phyloP scores from a whole-genome alignment of 2,113 vertebrate species.

The Chaetodon trifascialis region DNA sequence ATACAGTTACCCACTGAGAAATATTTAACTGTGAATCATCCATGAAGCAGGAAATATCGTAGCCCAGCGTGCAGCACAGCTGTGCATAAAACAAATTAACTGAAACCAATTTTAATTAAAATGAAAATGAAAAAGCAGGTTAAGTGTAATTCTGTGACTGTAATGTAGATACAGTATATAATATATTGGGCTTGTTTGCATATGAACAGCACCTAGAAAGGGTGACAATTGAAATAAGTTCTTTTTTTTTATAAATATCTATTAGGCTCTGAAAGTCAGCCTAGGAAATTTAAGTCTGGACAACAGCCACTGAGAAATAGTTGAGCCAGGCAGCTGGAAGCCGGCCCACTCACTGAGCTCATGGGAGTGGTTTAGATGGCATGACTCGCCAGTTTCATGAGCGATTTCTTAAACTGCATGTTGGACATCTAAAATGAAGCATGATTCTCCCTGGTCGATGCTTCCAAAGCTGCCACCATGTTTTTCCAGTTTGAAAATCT shows the following conservation, averaged over 20 bases:
- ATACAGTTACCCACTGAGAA: slow-evolving; percentile 17
- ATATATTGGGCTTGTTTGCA: slow-evolving; percentile 24
- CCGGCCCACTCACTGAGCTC: slow-evolving; percentile 11
- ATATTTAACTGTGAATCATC: slow-evolving; percentile 25
- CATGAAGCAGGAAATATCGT: slow-evolving; percentile 2
- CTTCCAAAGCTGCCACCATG: neutral
- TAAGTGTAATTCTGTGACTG: slow-evolving; percentile 20
- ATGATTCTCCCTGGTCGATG: neutral
- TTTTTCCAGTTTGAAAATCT: neutral
- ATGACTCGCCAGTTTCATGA: neutral
- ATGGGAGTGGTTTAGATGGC: slow-evolving; percentile 30
- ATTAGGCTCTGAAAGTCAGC: slow-evolving; percentile 3
- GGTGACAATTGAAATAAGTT: neutral
- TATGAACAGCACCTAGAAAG: slow-evolving; percentile 23
- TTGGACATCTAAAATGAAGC: slow-evolving; percentile 4
- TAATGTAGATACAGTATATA: slow-evolving; percentile 12
- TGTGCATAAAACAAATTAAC: slow-evolving; percentile 34
- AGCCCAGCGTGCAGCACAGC: slow-evolving; percentile 12
- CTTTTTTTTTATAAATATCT: neutral
- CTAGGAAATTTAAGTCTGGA: slow-evolving; percentile 20
- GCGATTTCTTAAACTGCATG: slow-evolving; percentile 20
- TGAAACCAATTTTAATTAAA: slow-evolving; percentile 41
- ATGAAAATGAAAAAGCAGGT: slow-evolving; percentile 29
- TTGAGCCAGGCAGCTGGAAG: slow-evolving; percentile 29
- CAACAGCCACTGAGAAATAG: slow-evolving; percentile 20